A percentile compares a stretch with the other conserved stretches of the same genome.
phyloP scores from a whole-genome alignment of 2,113 vertebrate species.

The Struthidea cinerea region DNA sequence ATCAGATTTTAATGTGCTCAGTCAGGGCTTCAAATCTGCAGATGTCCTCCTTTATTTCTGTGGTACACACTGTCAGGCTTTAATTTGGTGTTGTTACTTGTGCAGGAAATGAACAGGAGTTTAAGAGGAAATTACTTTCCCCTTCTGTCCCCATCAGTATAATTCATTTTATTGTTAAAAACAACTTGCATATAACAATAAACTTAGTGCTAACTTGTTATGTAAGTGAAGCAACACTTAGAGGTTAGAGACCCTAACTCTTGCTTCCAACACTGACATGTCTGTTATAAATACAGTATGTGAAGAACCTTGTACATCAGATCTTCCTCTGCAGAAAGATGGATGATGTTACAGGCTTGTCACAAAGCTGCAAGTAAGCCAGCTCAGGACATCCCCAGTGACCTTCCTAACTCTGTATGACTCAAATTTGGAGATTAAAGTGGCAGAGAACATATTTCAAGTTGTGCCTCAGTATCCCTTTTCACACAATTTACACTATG shows the following conservation, averaged over 20 bases:
- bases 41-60: not conserved
- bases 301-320: not conserved
- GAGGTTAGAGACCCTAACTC: not conserved
- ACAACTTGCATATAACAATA: not conserved
- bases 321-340: not conserved
- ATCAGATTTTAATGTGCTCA: not conserved
- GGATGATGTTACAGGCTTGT: not conserved
- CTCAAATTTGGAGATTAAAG: not conserved
- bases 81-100: not conserved
- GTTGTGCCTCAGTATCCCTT: not conserved
- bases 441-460: not conserved
- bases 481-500: not conserved
- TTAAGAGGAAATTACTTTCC: slow-evolving; percentile 37
- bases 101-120: not conserved
- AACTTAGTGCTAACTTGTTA: not conserved
- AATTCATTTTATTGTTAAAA: not conserved
- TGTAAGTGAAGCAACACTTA: not conserved
- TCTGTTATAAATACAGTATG: not conserved
- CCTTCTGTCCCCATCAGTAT: not conserved
- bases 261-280: not conserved
- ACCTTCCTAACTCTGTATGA: not conserved
- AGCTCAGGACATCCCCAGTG: not conserved
- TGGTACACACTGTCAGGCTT: not conserved
- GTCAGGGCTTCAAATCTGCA: not conserved
- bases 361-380: not conserved